Evolutionary conservation across 2,888 invertebrate species (phyloP), one percentile per base, ranked within the genome.

Genomic region (Drosophila setosimentum): DNA sequence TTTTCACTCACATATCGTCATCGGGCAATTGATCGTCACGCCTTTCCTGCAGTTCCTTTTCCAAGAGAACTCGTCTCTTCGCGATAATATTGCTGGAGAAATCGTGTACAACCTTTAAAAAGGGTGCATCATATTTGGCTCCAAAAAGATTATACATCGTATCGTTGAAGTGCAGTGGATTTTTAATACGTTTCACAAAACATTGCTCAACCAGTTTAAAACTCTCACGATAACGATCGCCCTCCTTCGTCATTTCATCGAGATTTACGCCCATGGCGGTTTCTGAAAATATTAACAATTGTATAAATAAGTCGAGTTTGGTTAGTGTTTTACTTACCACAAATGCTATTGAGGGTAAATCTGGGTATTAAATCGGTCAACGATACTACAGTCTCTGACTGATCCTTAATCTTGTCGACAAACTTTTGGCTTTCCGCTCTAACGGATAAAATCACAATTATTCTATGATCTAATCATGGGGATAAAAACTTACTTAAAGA

Each of bases 371-470:
- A 37, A 29, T 91, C 87, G 24, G 71, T 86, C 7, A 92, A 60
- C 3, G 83, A 78, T 6, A 89, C 51, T 0, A 60, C 45, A 49
- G 37, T 62, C 0, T 80, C 80, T 5, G 69, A 21, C n/a, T 80
- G 72, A 8, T 67, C 35, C 6, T 68, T 59, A 10, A 91, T 78
- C n/a, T 65, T 70, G 0, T 49, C 29, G 0, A 87, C 65, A 65
- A 92, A 85, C 42, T 91, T 92, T 0, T 72, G 33, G 57, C 92
- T 92, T 65, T 92, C 92, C 42, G 90, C 76, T 64, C 92, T 92
- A 30, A 4, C 16, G 50, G 5, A 35, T 35, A n/a, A 55, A 60
- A 7, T 2, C 13, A 13, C 21, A 45, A 45, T 21, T 21, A 21
- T 45, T 45, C 3, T 2, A 13, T 7, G 7, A 45, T 21, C 7